These are phyloP conservation scores for Globia sparganii DNA, from an alignment of 2,888 invertebrate genomes.

Conservation along the genomic window DNA sequence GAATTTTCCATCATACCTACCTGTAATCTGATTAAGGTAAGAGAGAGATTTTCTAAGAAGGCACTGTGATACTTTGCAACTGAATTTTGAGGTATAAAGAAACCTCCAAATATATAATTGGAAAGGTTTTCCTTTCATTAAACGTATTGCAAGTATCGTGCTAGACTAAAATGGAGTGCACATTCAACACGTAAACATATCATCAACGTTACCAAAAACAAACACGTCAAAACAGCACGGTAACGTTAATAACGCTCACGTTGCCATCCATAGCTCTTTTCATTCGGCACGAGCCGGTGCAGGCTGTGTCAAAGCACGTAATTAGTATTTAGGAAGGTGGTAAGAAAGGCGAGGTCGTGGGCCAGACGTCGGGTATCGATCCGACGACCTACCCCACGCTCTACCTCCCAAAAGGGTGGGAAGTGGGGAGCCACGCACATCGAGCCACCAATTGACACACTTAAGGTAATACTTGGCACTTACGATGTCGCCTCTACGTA, in stretches of 20 bases:
- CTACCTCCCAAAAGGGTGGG: slow-evolving; percentile 77
- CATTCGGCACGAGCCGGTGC: slow-evolving; percentile 86
- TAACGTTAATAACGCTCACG: slow-evolving; percentile 86
- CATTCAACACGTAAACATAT: slow-evolving; percentile 74
- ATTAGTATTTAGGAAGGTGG: slow-evolving; percentile 91
- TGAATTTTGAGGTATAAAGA: background rate
- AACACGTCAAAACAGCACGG: slow-evolving; percentile 77
- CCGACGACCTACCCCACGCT: slow-evolving; percentile 91
- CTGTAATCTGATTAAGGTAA: slow-evolving; percentile 14
- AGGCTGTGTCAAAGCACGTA: slow-evolving; percentile 90
- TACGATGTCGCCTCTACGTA: slow-evolving; percentile 77
- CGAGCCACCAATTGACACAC: slow-evolving; percentile 90
- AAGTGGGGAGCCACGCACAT: slow-evolving; percentile 87
- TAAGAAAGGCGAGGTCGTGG: slow-evolving; percentile 90
- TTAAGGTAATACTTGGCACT: slow-evolving; percentile 89
- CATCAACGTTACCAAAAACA: slow-evolving; percentile 81
- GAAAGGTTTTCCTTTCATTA: slow-evolving; percentile 4
- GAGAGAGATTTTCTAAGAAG: background rate
- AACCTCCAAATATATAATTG: background rate
- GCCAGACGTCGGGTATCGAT: slow-evolving; percentile 93
- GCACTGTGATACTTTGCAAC: background rate
- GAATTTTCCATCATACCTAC: slow-evolving; percentile 19
- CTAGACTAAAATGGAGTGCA: slow-evolving; percentile 40
- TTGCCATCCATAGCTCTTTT: slow-evolving; percentile 86
- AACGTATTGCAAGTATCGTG: slow-evolving; percentile 24